Base-by-base conservation (phyloP, 2,888 invertebrate genomes). In the Diarsia mendica region DNA sequence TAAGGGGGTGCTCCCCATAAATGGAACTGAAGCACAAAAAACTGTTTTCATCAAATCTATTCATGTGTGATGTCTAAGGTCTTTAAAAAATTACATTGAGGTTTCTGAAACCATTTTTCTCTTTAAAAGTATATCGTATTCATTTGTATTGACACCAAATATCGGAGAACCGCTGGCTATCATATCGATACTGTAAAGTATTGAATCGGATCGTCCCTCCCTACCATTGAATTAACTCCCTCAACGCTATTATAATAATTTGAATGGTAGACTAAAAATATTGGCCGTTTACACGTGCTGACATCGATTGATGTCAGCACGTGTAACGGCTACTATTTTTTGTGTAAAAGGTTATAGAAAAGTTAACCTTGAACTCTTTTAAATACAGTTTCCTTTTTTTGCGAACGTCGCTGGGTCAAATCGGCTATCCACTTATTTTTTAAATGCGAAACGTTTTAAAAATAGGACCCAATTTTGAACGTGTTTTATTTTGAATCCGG, bases 221-320 rank as follows among this genome's bases (percentile, higher is more conserved):
- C 63, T 48, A 46, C 70, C 60, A 49, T 55, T 71, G 20, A 67
- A 33, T 33, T 39, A 18, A n/a, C 20, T 68, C 66, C 61, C 33
- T 69, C 20, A 60, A 44, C 18, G n/a, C 20, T 23, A 28, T 61
- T 80, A 66, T 49, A 69, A 69, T 82, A 78, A 82, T 82, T 78
- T 63, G 18, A 63, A 58, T 23, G 70, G 55, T 28, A 53, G 9
- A n/a, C 11, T 53, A 49, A 60, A 60, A 73, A 49, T 3, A 48
- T 6, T 11, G 15, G 8, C 28, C 28, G 1, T 28, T 28, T 28
- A 28, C 28, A 28, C 28, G 28, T 28, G 28, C 28, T 28, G 28
- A 28, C 28, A 28, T 28, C 28, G 28, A 3, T 61, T 0, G 13
- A 33, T 18, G 10, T n/a, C 28, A 18, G 6, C 60, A 55, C n/a